Percentiles rank a stretch among this genome's conserved stretches.
Evolutionary conservation across 2,888 invertebrate species (phyloP).

Genomic region (Drosophila differens): DNA sequence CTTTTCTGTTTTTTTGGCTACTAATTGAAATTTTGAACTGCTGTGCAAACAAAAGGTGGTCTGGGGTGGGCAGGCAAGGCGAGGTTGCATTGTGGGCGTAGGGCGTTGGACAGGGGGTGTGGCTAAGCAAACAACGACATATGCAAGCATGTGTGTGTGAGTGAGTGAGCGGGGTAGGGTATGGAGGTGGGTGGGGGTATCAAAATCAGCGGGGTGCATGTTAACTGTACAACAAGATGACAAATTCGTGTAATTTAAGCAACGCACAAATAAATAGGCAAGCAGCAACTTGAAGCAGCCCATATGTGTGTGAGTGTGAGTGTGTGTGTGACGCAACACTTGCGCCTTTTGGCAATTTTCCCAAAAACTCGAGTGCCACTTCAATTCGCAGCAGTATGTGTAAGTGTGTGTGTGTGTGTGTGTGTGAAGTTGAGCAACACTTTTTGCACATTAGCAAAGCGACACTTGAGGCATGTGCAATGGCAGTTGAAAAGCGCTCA

Average conservation of each 20-base stretch:
- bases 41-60: conserved; percentile 67
- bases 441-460: conserved; percentile 79
- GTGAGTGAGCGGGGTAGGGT: not conserved
- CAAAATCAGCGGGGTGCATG: conserved; percentile 34
- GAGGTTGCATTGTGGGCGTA: conserved; percentile 11
- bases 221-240: conserved; percentile 62
- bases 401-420: conserved; percentile 22
- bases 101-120: conserved; percentile 51
- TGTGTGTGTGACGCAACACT: conserved; percentile 48
- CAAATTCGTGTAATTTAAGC: conserved; percentile 74
- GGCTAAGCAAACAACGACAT: conserved; percentile 72
- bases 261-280: conserved; percentile 68
- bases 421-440: conserved; percentile 57
- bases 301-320: conserved; percentile 17
- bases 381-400: conserved; percentile 28
- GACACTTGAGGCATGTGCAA: conserved; percentile 61
- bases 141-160: conserved; percentile 45
- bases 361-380: conserved; percentile 60
- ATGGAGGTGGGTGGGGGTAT: not conserved
- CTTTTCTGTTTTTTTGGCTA: conserved; percentile 10
- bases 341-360: conserved; percentile 69
- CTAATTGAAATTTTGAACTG: conserved; percentile 76
- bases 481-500: conserved; percentile 35
- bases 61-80: conserved; percentile 6
- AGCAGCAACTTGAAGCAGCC: conserved; percentile 24